Evolutionary conservation across 2,797 vertebrate genomes (phyloP).

Genomic region (Leuciscus waleckii): DNA sequence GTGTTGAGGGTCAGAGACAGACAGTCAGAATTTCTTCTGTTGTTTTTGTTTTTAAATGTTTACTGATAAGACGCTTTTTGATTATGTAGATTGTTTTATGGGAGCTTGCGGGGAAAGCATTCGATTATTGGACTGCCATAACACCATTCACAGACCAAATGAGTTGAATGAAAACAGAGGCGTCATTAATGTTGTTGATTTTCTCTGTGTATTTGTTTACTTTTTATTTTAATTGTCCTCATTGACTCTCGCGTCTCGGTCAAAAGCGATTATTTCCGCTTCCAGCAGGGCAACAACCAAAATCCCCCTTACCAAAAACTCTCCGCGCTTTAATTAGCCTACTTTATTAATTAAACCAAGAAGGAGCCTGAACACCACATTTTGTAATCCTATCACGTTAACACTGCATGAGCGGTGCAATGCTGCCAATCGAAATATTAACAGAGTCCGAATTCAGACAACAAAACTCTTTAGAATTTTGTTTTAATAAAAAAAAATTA

Average conservation of each 20-base stretch:
- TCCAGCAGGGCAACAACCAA: constrained; percentile 76
- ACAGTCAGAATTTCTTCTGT: background rate
- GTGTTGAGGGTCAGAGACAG: background rate
- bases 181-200: constrained; percentile 61
- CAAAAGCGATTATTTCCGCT: constrained; percentile 84
- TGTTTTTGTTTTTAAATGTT: background rate
- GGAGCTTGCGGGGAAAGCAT: background rate
- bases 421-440: background rate
- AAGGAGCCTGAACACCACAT: constrained; percentile 63
- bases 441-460: background rate
- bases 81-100: background rate
- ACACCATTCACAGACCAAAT: background rate
- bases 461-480: background rate
- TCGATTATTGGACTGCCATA: background rate
- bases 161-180: constrained; percentile 49
- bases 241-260: constrained; percentile 73
- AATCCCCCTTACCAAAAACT: constrained; percentile 52
- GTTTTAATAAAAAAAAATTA: no score
- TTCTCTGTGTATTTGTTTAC: constrained; percentile 78
- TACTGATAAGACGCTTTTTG: background rate
- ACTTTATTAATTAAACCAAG: constrained; percentile 76
- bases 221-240: constrained; percentile 76
- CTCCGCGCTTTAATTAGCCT: constrained; percentile 73
- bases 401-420: background rate
- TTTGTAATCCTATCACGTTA: constrained; percentile 41